These are phyloP conservation scores for Caenorhabditis tropicalis DNA, from an alignment of 1,140 invertebrate species.

Conservation along the genomic window DNA sequence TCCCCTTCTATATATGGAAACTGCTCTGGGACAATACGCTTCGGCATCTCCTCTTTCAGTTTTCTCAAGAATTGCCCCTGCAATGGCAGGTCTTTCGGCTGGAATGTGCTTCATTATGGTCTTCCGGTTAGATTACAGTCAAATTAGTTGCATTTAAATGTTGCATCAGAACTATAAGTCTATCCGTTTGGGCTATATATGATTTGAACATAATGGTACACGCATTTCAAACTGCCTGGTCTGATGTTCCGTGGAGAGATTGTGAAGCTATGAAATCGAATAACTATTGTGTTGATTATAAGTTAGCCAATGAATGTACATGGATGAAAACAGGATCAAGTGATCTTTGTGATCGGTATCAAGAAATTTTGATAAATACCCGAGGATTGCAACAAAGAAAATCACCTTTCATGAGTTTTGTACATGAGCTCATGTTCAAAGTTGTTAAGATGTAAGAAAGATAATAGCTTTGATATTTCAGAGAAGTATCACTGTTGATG, in stretches of 20 bases:
- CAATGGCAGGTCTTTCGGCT: neutral
- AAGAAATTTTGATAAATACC: neutral
- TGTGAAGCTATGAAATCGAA: neutral
- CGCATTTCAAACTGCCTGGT: neutral
- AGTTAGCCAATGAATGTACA: neutral
- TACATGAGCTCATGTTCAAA: neutral
- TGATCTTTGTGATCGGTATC: neutral
- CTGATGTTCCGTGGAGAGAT: neutral
- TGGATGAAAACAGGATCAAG: neutral
- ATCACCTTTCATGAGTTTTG: slow-evolving; percentile 13
- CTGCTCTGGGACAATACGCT: slow-evolving; percentile 27
- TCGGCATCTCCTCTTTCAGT: slow-evolving; percentile 16
- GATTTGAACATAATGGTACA: neutral
- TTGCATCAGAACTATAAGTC: neutral
- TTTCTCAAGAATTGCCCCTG: slow-evolving; percentile 34
- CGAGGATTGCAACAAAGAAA: slow-evolving; percentile 15
- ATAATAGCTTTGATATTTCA: neutral
- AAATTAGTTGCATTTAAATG: neutral
- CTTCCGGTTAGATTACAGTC: neutral
- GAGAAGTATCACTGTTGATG: neutral
- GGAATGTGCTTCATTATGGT: slow-evolving; percentile 38
- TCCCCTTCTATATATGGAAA: slow-evolving; percentile 33
- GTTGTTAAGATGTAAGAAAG: neutral
- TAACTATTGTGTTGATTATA: neutral
- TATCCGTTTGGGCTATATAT: slow-evolving; percentile 3